Evolutionary conservation across 2,797 vertebrate genomes (phyloP), one percentile per base, ranked within the genome.

Genomic region (Enteromius unitaeniatus): DNA sequence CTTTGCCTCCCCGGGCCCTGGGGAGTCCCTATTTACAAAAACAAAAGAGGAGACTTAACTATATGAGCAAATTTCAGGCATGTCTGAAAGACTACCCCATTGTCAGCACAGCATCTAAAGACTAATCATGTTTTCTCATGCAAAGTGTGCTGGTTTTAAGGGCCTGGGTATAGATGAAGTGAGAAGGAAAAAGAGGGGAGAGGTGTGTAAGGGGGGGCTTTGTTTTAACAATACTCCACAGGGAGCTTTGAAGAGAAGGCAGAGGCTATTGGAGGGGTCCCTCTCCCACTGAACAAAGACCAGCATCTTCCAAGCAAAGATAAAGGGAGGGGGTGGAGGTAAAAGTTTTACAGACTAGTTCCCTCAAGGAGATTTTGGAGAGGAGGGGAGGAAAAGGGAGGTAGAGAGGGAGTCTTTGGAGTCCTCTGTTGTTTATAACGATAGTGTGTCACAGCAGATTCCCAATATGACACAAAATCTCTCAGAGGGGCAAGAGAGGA

Each of bases 91-190:
- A 92, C 88, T 87, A 87, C 88, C 89, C 87, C 80, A 93, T 93
- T 94, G 93, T 94, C 93, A 92, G 89, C 49, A 81, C 76, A 89
- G 90, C 92, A 95, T 95, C 93, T 94, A 92, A 95, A 94, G 93
- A 95, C 94, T 94, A 94, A 95, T 95, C 91, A 92, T 92, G 94
- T 94, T 95, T 95, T 95, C 92, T 95, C 91, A 95, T 95, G 94
- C 94, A 95, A 95, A 95, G 93, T 91, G 90, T 72, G 90, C 91
- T 93, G 93, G 68, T 93, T 94, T 94, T 95, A 95, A 93, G 91
- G 94, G 91, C 82, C 88, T 11, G 79, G 88, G 90, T 90, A 86
- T 26, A 75, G 72, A 72, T 74, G 65, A 42, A 85, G 81, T 75
- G 88, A 90, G 88, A 88, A 90, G 87, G 68, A 58, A 78, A 69